Evolutionary conservation across 1,140 invertebrate species (phyloP).

Genomic region (Calephelis virginiensis): DNA sequence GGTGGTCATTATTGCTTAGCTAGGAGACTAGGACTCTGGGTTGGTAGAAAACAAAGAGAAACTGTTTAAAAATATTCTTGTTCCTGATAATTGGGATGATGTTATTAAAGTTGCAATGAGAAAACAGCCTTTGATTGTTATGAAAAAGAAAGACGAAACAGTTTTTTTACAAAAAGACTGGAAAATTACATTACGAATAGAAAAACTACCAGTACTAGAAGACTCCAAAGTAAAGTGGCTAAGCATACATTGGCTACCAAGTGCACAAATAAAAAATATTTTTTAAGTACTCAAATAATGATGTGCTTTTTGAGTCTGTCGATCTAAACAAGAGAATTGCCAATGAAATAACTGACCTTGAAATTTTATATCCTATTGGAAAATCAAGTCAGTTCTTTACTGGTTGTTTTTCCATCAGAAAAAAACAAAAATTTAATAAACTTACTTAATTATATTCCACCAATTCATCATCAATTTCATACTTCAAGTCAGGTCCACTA

Average conservation of each 20-base stretch:
- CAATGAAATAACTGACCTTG: too few species aligned
- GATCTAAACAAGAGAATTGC: too few species aligned
- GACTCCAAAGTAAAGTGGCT: background rate
- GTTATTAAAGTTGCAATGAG: background rate
- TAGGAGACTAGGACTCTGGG: background rate
- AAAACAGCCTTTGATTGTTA: background rate
- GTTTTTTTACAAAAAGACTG: background rate
- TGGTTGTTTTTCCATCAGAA: too few species aligned
- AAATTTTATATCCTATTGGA: too few species aligned
- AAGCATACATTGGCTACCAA: background rate
- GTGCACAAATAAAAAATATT: background rate
- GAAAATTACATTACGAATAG: background rate
- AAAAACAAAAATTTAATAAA: too few species aligned
- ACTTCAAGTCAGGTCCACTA: too few species aligned
- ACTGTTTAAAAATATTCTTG: background rate
- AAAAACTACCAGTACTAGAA: background rate
- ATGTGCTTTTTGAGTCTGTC: background rate
- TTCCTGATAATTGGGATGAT: conserved; percentile 3
- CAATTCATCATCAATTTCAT: too few species aligned
- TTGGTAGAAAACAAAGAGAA: background rate
- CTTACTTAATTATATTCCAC: too few species aligned
- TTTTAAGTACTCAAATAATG: conserved; percentile 2
- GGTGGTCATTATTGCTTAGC: too few species aligned
- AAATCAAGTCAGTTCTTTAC: too few species aligned
- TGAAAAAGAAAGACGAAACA: background rate